Conservation (phyloP, 2,888 invertebrate genomes). For the Trachelus iudaicus region DNA sequence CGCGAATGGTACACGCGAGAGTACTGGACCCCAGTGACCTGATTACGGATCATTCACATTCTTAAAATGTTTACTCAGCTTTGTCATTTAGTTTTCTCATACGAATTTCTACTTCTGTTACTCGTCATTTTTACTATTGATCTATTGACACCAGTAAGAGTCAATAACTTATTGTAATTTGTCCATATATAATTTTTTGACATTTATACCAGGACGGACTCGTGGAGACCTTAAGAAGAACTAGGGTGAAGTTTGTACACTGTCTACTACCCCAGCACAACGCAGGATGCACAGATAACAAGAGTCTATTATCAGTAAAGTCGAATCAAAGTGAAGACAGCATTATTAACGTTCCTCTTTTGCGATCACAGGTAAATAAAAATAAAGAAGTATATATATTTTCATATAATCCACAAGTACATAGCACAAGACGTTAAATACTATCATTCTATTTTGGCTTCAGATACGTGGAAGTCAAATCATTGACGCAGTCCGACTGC, state of each 20-base stretch:
- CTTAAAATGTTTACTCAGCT: not conserved
- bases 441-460: conserved; percentile 29
- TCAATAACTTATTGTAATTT: not conserved
- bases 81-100: not conserved
- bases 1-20: not conserved
- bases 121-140: not conserved
- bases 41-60: not conserved
- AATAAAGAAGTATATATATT: not conserved
- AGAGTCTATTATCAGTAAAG: conserved; percentile 66
- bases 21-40: not conserved
- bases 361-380: conserved; percentile 81
- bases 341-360: conserved; percentile 84
- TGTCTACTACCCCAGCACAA: conserved; percentile 85
- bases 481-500: conserved; percentile 86
- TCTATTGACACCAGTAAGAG: not conserved
- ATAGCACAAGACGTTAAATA: not conserved
- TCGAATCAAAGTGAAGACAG: conserved; percentile 66
- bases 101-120: not conserved
- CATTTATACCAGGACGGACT: conserved; percentile 79
- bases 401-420: not conserved
- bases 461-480: conserved; percentile 92
- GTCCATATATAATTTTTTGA: not conserved
- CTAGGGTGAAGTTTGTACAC: conserved; percentile 89
- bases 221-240: conserved; percentile 88
- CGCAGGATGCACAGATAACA: conserved; percentile 74